phyloP scores from a whole-genome alignment of 2,113 vertebrate species.

The Gnathonemus longibarbis region DNA sequence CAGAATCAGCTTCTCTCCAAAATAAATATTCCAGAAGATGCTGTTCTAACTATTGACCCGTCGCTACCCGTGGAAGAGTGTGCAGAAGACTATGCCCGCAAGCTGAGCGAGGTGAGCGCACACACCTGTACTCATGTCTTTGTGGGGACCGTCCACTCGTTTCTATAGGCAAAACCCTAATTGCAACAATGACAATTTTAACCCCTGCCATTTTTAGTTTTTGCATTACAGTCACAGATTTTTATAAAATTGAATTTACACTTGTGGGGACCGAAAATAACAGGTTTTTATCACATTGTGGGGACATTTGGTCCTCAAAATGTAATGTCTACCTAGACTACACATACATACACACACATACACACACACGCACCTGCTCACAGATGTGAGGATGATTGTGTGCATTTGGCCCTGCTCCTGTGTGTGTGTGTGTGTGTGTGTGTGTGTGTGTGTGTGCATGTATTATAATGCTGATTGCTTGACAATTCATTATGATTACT shows the following conservation, averaged over 20 bases:
- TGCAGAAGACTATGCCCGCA: constrained; percentile 72
- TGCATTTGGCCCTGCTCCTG: background rate
- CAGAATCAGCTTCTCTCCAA: constrained; percentile 71
- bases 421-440: background rate
- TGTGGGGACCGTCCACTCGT: too few species aligned
- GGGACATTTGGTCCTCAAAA: too few species aligned
- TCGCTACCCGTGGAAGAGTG: constrained; percentile 66
- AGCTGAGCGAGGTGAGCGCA: constrained; percentile 68
- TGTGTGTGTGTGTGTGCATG: background rate
- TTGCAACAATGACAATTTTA: too few species aligned
- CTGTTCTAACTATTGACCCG: constrained; percentile 65
- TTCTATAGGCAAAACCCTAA: too few species aligned
- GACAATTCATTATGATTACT: background rate
- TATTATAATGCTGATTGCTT: background rate
- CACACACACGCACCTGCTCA: background rate
- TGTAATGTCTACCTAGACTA: too few species aligned
- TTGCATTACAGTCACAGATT: too few species aligned
- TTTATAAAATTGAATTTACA: too few species aligned
- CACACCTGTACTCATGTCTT: too few species aligned
- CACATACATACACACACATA: too few species aligned
- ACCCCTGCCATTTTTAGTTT: too few species aligned
- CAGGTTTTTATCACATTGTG: too few species aligned
- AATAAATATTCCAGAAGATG: constrained; percentile 63
- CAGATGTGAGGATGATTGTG: background rate
- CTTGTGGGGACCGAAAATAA: too few species aligned